Evolutionary conservation across 64 coral and sea anemone species (phyloP), one percentile per base, ranked within the genome.

Genomic region (Catalaphyllia jardinei): DNA sequence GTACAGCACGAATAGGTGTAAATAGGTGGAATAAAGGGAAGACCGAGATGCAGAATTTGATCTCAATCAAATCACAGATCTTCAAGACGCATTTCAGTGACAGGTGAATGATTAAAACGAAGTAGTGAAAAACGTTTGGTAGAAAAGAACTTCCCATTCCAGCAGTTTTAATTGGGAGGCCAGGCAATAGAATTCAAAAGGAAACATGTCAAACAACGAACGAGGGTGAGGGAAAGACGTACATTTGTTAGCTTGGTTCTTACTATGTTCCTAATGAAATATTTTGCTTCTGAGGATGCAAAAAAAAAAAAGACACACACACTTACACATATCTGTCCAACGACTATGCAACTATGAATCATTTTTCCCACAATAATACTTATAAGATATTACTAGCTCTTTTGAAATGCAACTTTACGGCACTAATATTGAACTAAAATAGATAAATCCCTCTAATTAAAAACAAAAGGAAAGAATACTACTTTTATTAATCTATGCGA

Each of bases 391-490:
- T 71, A 20, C n/a, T 85, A 19, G 4, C 14, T 50, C 24, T 67
- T 38, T 51, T 28, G 27, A 67, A 33, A 67, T 85, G 50, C 31
- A 15, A 14, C 38, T 71, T 49, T 71, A 85, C 30, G 27, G 60
- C 59, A 0, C 31, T 62, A 62, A 14, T n/a, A n/a, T 16, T 51
- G 31, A 71, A 51, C 62, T 85, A 85, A 67, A 71, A 85, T 50
- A 16, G 22, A 71, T 85, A 39, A 39, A 69, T 67, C 81, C 62
- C 19, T 71, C 60, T 71, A 63, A 67, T 83, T 65, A 62, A 18
- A 67, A 60, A 81, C 42, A 46, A 46, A 46, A 46, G 7, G 42
- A 63, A 39, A 67, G 22, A 80, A 62, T 61, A 80, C 74, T 77
- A 49, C 39, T 31, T 17, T 18, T 83, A 10, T 31, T 50, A 29